These are phyloP conservation scores for Mechanitis mazaeus DNA, from an alignment of 2,888 invertebrate genomes.

Conservation along the genomic window DNA sequence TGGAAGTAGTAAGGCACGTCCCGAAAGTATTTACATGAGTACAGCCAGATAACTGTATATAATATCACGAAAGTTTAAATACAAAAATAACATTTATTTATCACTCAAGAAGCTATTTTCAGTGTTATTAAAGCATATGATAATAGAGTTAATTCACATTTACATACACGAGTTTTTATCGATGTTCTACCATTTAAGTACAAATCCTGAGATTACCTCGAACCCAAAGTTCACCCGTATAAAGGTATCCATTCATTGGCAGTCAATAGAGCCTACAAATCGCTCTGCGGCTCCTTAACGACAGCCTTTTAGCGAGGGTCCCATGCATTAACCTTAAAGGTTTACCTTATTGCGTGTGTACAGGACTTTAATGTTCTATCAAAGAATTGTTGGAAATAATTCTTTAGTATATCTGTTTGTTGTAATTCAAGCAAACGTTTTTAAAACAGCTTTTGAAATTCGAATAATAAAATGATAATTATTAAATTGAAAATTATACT, in stretches of 20 bases:
- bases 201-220: conserved; percentile 15
- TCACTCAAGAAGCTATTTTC: too few relatives aligned
- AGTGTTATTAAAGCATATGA: too few relatives aligned
- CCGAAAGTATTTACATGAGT: too few relatives aligned
- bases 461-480: background rate
- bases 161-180: background rate
- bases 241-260: conserved; percentile 60
- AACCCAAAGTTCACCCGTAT: conserved; percentile 15
- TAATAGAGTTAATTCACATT: background rate
- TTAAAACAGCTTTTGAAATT: background rate
- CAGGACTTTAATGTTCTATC: conserved; percentile 7
- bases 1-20: too few relatives aligned
- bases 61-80: too few relatives aligned
- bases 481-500: too few relatives aligned
- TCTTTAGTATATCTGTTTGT: background rate
- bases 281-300: conserved; percentile 49
- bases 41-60: too few relatives aligned
- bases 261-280: conserved; percentile 67
- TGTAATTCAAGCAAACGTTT: background rate
- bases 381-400: background rate
- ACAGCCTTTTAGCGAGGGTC: conserved; percentile 50
- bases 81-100: too few relatives aligned
- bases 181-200: background rate
- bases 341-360: conserved; percentile 25
- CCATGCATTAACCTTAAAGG: conserved; percentile 36